Evolutionary conservation across 2,113 vertebrate genomes (phyloP), one percentile per base, ranked within the genome.

Genomic region (Harpagus bidentatus): DNA sequence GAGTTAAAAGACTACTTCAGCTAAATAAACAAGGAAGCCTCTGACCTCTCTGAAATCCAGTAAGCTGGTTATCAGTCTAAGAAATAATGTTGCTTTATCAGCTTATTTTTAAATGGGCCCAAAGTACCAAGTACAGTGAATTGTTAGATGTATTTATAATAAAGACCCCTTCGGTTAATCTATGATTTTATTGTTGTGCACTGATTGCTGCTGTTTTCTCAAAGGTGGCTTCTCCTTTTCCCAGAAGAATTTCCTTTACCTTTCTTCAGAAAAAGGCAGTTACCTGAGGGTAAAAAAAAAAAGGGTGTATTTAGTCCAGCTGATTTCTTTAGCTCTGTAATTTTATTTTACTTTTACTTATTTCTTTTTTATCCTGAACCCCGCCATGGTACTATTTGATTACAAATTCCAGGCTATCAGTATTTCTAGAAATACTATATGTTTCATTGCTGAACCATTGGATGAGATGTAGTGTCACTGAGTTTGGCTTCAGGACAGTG

Each of bases 21-120:
- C 82, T 81, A 95, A 93, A 96, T 95, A 97, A 95, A 97, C 90
- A 96, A 69, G 73, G 45, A 90, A 90, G 28, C 48, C 81, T 91
- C 81, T 97, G 91, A 96, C 80, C 90, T 84, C 92, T 74, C 82
- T 78, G 84, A 91, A 95, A 95, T 87, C 62, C 74, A 85, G 40
- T 52, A 47, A 76, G 53, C 53, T 80, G 40, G 53, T 87, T 94
- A 71, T 77, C 74, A 85, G 43, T 34, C 74, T 62, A 48, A 87
- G 70, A 86, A 92, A 76, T 67, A 85, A 47, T 62, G 50, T 77
- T 94, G 76, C 38, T 92, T 88, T 91, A 93, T 93, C 78, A 89
- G 55, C 53, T 91, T 4, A 45, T 80, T 92, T 89, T 95, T 62
- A 93, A 94, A 94, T 82, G 38, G 48, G 14, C 62, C 52, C n/a